Conservation (phyloP, 2,888 invertebrate genomes). For the Drosophila cracens region DNA sequence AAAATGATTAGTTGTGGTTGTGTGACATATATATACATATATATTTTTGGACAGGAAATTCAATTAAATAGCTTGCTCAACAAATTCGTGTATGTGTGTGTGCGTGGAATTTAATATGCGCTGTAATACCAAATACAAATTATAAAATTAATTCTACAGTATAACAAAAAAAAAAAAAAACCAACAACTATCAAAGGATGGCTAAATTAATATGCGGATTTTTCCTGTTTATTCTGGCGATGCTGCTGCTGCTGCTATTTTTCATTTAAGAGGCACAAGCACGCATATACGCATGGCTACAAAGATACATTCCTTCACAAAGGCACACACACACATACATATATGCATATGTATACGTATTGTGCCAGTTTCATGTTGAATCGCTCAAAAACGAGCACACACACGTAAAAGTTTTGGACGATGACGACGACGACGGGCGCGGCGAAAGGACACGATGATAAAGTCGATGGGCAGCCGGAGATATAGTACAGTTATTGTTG, state of each 20-base stretch:
- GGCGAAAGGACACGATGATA: conserved; percentile 72
- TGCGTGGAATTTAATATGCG: conserved; percentile 36
- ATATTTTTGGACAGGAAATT: conserved; percentile 46
- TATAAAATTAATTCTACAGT: background rate
- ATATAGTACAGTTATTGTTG: conserved; percentile 60
- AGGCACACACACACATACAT: conserved; percentile 10
- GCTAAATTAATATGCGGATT: conserved; percentile 1
- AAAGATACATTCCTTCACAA: conserved; percentile 48
- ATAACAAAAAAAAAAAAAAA: background rate
- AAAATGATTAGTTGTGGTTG: conserved; percentile 49
- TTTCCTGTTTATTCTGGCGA: conserved; percentile 28
- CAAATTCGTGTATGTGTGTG: conserved; percentile 8
- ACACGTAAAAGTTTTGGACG: conserved; percentile 46
- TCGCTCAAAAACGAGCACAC: conserved; percentile 66
- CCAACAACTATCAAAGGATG: conserved; percentile 1
- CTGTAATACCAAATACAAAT: conserved; percentile 11
- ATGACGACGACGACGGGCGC: conserved; percentile 29
- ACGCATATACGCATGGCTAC: conserved; percentile 47
- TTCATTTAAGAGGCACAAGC: conserved; percentile 25
- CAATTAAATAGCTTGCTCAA: conserved; percentile 37
- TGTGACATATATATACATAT: conserved; percentile 39
- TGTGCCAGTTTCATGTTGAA: conserved; percentile 64
- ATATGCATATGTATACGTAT: conserved; percentile 14
- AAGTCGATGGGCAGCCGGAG: conserved; percentile 77
- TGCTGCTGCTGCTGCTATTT: conserved; percentile 31